These are phyloP conservation scores for Caenorhabditis afra DNA, from an alignment of 2,888 invertebrate species.

Conservation along the genomic window DNA sequence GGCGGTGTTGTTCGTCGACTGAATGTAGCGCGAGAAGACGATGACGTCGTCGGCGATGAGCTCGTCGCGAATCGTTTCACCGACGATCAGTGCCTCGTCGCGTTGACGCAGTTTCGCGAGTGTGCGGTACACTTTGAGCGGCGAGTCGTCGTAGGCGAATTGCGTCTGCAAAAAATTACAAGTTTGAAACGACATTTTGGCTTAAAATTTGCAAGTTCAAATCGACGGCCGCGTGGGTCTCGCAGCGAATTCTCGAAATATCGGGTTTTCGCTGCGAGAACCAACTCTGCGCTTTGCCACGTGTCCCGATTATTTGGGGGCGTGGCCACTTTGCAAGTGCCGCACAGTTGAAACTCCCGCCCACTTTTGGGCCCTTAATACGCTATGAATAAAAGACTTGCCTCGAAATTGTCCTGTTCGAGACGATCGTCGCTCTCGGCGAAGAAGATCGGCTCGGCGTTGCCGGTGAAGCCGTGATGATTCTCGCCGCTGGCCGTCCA, in stretches of 20 bases:
- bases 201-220: too few relatives aligned
- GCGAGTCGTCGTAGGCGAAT: constrained; percentile 60
- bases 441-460: constrained; percentile 60
- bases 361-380: too few relatives aligned
- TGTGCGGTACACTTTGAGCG: constrained; percentile 69
- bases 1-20: constrained; percentile 52
- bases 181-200: constrained; percentile 2
- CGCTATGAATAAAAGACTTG: too few relatives aligned
- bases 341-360: too few relatives aligned
- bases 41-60: constrained; percentile 60
- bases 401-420: constrained; percentile 67
- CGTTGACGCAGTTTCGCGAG: constrained; percentile 73
- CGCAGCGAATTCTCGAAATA: too few relatives aligned
- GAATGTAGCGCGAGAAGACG: constrained; percentile 62
- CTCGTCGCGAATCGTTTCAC: constrained; percentile 62
- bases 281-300: constrained; percentile 3
- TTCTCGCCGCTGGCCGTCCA: constrained; percentile 60
- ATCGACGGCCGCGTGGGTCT: too few relatives aligned
- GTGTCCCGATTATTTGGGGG: too few relatives aligned
- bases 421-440: constrained; percentile 56
- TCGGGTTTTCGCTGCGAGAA: background rate
- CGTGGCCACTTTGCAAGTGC: too few relatives aligned
- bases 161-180: constrained; percentile 58
- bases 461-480: constrained; percentile 67
- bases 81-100: constrained; percentile 70